Evolutionary conservation across 2,797 vertebrate species (phyloP), one percentile per base, ranked within the genome.

Genomic region (Trematomus bernacchii): DNA sequence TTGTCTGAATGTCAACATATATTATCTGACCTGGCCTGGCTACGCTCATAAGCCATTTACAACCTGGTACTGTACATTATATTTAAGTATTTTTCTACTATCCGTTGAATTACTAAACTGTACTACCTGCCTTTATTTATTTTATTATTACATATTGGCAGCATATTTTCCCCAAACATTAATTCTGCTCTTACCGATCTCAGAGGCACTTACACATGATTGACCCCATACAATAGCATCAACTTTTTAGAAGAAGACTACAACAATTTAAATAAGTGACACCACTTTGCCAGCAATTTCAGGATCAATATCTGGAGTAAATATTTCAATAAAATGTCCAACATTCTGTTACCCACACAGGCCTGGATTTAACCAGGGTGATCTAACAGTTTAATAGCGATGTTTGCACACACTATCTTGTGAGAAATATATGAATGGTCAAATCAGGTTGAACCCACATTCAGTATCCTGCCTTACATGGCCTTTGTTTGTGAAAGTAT

Each of bases 401-500:
- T 27, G 30, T 50, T 48, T 62, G 44, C 50, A 54, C 47, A 53
- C 54, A 1, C 13, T 42, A 60, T 55, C 58, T 66, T 30, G 14
- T 42, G 53, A 66, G 42, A 67, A 66, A 27, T 40, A 23, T 53
- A 27, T 46, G 50, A 67, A 55, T 2, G 33, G 57, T 44, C 65
- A 71, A 80, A 83, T 11, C 27, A 76, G 48, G 55, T 52, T 63
- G 61, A 79, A 43, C 44, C 50, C 44, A 46, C 73, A 52, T 71
- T 79, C 21, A 62, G 51, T 40, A 58, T 63, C 46, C 5, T n/a
- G 42, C 48, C 47, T 74, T 51, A 43, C 16, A 54, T 59, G 40
- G 66, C 63, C 47, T 88, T 74, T 70, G 57, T 74, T 80, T 77
- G 58, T 68, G 30, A 62, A 52, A 48, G 6, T 63, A 58, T 60